Base-by-base conservation (phyloP, 1,140 invertebrate species). In the Himalopsyche phryganea region DNA sequence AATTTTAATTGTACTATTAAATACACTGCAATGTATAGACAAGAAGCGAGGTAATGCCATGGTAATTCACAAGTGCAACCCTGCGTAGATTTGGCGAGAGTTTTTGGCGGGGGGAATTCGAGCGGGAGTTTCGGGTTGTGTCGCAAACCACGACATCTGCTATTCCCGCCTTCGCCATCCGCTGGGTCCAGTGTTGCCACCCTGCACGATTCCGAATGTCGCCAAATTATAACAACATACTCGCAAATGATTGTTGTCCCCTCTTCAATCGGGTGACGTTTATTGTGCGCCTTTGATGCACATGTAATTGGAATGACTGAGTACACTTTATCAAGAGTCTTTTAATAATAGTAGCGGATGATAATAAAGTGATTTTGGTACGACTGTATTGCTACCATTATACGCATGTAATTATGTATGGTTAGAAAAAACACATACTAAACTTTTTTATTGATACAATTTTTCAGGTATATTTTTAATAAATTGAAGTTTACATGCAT, bases 91-190 rank as follows among this genome's bases (percentile, higher is more conserved):
- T 28, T 28, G 23, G 23, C 23, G 23, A 3, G 23, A 28, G n/a
- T 15, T 40, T n/a, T 15, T 41, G 35, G 53, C 58, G 28, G 23
- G 47, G 23, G 17, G 28, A 49, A 55, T 60, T 61, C 23, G 28
- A 47, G 46, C 36, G 52, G 53, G 52, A 48, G 45, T 19, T 56
- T 47, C n/a, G 48, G 53, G 53, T 56, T 56, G 45, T 38, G 53
- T 56, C 20, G 11, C 23, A 54, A 50, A 55, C 49, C 46, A 35
- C 48, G 59, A 40, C 61, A 63, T 63, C 51, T 63, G 61, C 47
- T 32, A 49, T 38, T 42, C 54, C 46, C 61, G 61, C 57, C 60
- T 23, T 11, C 47, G 32, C 47, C 60, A 50, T 58, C 52, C 42
- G 50, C 28, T 45, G 42, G 23, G 23, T 20, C 20, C 54, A 33